Evolutionary conservation across 2,113 vertebrate species (phyloP).

Genomic region (Glaucidium brasilianum): DNA sequence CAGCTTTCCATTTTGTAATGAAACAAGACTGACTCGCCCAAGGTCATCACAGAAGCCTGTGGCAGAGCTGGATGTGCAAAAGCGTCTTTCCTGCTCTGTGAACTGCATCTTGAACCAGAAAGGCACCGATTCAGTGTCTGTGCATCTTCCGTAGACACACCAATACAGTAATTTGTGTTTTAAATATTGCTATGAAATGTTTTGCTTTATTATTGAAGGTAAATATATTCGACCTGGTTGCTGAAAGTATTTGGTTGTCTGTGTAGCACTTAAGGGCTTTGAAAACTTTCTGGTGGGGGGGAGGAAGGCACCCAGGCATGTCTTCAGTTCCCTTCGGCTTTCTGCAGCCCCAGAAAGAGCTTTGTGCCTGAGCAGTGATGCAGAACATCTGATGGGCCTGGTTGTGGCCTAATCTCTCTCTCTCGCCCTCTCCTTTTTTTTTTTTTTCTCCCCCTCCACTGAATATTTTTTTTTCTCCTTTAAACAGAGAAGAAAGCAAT

Average conservation of each 20-base stretch:
- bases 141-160: not conserved
- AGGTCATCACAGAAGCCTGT: not conserved
- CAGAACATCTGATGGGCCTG: conserved; percentile 55
- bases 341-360: conserved; percentile 43
- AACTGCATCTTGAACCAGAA: not conserved
- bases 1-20: not conserved
- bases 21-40: not conserved
- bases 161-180: accelerated
- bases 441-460: not conserved
- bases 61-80: not conserved
- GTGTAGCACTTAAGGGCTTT: not conserved
- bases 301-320: conserved; percentile 2
- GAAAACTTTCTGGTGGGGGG: not conserved
- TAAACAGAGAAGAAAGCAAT: not conserved
- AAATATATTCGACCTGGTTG: not conserved
- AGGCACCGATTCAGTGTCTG: accelerated
- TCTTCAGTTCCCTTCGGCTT: conserved; percentile 44
- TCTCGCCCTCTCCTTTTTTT: not conserved
- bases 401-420: not conserved
- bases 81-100: not conserved
- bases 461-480: not conserved
- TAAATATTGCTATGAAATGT: not conserved
- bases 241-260: not conserved
- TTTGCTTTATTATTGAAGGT: not conserved
- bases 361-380: conserved; percentile 59